Base-by-base conservation (phyloP, 2,797 vertebrate species). In the Bradypodion ventrale region DNA sequence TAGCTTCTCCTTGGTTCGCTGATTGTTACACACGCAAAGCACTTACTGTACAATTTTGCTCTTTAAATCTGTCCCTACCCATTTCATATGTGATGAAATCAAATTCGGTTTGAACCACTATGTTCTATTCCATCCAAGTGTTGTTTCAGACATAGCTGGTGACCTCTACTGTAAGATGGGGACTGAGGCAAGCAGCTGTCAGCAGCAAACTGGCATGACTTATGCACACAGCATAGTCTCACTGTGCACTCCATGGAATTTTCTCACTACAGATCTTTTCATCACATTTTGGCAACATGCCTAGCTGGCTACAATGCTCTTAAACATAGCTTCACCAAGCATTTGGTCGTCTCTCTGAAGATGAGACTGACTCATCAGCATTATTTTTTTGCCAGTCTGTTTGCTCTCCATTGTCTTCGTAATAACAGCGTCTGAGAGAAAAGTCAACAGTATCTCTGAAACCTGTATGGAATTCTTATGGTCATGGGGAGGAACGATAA, bases 381-480 rank as follows among this genome's bases (percentile, higher is more conserved):
- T 84, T 89, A 32, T 40, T 78, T 40, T 78, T 66, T 83, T 83
- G 85, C 49, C 49, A 77, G 78, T 56, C 72, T 86, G 49, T 52
- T 77, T 82, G 69, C 69, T 74, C 44, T 74, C 27, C 72, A 44
- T 23, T 86, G 16, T 52, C 83, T 44, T 25, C 73, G 0, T 29
- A 77, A 85, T 0, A 83, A 1, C 0, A 75, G 15, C 70, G 9
- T 75, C 85, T 83, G 46, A 91, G 16, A 87, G 10, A 87, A 78
- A 2, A 40, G 52, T 46, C 78, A 63, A 52, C 82, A 88, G 83
- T 7, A 1, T 9, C 83, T 86, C 80, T 82, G 2, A 44, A 81
- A 62, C 62, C 37, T 68, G 62, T 2, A 19, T 80, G 77, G 46
- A 37, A 35, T 29, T 78, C 13, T 40, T 32, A 13, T 32, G 52